A percentile compares a stretch with the other conserved stretches of the same genome.
Conservation (phyloP, 2,888 invertebrate genomes). For the Drosophila colorata region DNA sequence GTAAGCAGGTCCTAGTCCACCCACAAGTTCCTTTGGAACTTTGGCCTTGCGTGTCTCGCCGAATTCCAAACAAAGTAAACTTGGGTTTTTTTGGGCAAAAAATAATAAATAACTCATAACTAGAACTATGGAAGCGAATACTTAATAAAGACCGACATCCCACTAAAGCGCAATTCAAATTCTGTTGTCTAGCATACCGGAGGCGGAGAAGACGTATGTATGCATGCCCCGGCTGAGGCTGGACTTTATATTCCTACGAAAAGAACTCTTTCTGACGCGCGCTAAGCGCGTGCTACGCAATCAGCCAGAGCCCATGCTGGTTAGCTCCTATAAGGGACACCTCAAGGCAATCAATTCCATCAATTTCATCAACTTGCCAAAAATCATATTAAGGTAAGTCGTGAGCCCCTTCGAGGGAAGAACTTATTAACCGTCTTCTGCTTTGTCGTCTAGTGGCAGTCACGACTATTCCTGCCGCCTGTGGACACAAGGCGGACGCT, state of each 20-base stretch:
- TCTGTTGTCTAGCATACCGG: constrained; percentile 73
- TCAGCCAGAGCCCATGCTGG: constrained; percentile 88
- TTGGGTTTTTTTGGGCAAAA: constrained; percentile 37
- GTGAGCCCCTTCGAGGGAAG: not conserved
- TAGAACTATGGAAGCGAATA: constrained; percentile 10
- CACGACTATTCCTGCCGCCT: constrained; percentile 90
- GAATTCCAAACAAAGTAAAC: constrained; percentile 54
- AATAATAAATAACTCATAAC: constrained; percentile 76
- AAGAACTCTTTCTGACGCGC: constrained; percentile 88
- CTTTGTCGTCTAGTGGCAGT: constrained; percentile 86
- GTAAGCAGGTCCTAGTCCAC: constrained; percentile 32
- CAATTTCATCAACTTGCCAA: constrained; percentile 88
- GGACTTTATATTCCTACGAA: constrained; percentile 91
- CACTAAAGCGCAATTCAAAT: constrained; percentile 1
- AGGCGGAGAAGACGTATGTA: constrained; percentile 85
- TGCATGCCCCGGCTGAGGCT: constrained; percentile 88
- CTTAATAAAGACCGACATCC: constrained; percentile 30
- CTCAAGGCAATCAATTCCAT: constrained; percentile 89
- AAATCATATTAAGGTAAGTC: constrained; percentile 89
- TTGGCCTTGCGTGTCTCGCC: constrained; percentile 60
- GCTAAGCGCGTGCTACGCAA: constrained; percentile 88
- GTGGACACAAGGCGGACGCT: constrained; percentile 90
- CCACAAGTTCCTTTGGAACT: constrained; percentile 33
- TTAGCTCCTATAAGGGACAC: constrained; percentile 91
- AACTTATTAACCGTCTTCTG: not conserved